Evolutionary conservation across 1,140 invertebrate genomes (phyloP), one percentile per base, ranked within the genome.

Genomic region (Coenobita brevimanus): DNA sequence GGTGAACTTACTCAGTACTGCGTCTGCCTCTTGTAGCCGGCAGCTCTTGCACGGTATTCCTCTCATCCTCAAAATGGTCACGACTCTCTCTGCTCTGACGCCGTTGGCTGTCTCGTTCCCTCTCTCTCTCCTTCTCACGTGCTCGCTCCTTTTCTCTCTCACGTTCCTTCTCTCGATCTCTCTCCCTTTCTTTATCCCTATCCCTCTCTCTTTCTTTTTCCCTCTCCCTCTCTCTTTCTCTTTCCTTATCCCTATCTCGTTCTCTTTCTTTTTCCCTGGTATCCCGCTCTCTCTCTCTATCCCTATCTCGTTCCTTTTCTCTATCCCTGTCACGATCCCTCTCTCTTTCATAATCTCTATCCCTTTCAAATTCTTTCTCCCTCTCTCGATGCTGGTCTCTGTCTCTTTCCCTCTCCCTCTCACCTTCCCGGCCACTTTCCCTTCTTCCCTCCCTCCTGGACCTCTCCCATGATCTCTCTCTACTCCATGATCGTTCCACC

Each of bases 211-310:
- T 89, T 41, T 90, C 90, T 86, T 88, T 36, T 93, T 91, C 89
- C 93, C 94, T 82, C 92, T 92, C 85, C 92, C 94, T 83, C 92
- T 91, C 4, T 92, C 93, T 15, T 92, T 91, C 83, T 82, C 91
- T 76, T 2, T 85, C 82, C 8, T 67, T 41, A 50, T 84, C 82
- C 15, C 69, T 15, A 21, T 84, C 82, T 75, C 82, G 27, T 1
- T 84, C 82, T 38, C 82, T 50, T 15, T 84, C 82, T 41, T 69
- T 84, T n/a, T n/a, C n/a, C n/a, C n/a, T n/a, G n/a, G n/a, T n/a
- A 6, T 84, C 82, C 27, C 62, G 24, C n/a, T 82, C 81, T 13
- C 36, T 69, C 41, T 82, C 81, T 69, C 81, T 92, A 87, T 91
- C 90, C 43, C 91, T 60, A n/a, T 82, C 90, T 84, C 89, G 27